phyloP scores from a whole-genome alignment of 2,113 vertebrate species.

The Nycticorax nycticorax region DNA sequence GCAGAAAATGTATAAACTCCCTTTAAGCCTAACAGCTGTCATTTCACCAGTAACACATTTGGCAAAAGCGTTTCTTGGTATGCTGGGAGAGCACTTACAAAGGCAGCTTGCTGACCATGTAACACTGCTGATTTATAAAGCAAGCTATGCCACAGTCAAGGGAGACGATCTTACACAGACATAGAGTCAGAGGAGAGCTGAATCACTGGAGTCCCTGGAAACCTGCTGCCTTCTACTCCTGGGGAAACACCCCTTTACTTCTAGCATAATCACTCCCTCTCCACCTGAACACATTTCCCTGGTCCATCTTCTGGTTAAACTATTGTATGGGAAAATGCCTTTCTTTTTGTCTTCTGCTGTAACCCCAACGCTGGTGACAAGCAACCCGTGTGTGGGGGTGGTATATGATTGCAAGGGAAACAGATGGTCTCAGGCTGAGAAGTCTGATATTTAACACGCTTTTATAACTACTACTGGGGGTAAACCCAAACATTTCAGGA shows the following conservation, averaged over 20 bases:
- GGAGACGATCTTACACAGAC: background rate
- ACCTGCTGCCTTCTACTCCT: background rate
- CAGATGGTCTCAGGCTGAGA: slow-evolving; percentile 16
- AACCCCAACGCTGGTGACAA: background rate
- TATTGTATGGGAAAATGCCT: background rate
- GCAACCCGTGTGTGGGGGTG: background rate
- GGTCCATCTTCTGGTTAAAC: background rate
- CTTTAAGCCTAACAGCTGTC: background rate
- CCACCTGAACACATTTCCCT: background rate
- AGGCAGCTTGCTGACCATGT: background rate
- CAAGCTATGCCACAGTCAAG: background rate
- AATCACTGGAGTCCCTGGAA: background rate
- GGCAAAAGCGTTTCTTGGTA: background rate
- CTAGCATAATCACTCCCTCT: background rate
- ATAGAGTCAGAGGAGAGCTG: background rate
- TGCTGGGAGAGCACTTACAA: background rate
- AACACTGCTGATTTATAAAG: background rate
- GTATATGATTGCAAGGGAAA: background rate
- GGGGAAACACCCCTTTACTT: background rate
- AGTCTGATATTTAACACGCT: slow-evolving; percentile 1
- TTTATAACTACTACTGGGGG: background rate
- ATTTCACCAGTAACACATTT: background rate
- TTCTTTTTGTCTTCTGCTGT: background rate
- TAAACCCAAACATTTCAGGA: slow-evolving; percentile 20
- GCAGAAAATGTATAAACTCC: background rate